Percentiles rank a stretch among this genome's conserved stretches.
Evolutionary conservation across 2,113 vertebrate genomes (phyloP).

Genomic region (Stigmatopora nigra): DNA sequence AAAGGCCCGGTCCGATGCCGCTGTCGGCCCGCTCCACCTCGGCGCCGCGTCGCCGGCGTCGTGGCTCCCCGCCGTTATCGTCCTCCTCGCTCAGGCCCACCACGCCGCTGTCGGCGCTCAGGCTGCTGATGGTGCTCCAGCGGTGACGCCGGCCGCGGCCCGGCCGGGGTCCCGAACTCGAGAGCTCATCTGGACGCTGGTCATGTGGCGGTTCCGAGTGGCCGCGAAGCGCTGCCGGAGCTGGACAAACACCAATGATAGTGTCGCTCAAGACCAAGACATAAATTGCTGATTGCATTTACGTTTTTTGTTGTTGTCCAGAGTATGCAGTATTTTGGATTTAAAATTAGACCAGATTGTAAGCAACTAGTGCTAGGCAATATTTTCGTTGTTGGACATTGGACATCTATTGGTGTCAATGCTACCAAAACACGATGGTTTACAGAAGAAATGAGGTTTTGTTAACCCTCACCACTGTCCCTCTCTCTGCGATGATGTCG

Average conservation of each 20-base stretch:
- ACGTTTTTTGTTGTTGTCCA: too few relatives aligned
- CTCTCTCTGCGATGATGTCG: constrained; percentile 75
- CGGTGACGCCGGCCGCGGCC: constrained; percentile 67
- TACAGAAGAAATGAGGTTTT: background rate
- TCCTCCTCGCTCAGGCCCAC: constrained; percentile 75
- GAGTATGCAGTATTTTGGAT: too few relatives aligned
- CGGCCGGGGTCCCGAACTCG: constrained; percentile 16
- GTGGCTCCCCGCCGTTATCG: constrained; percentile 53
- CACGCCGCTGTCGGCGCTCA: constrained; percentile 85
- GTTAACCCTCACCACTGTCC: constrained; percentile 62
- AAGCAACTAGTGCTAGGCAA: too few relatives aligned
- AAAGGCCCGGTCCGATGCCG: constrained; percentile 77
- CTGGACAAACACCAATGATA: constrained; percentile 35
- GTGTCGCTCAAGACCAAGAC: background rate
- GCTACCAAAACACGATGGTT: background rate
- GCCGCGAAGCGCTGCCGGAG: constrained; percentile 56
- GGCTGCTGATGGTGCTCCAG: constrained; percentile 86
- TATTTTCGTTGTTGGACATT: too few relatives aligned
- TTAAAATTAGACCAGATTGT: too few relatives aligned
- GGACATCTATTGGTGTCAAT: too few relatives aligned
- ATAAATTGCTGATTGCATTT: too few relatives aligned
- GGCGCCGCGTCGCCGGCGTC: constrained; percentile 42
- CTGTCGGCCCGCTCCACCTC: constrained; percentile 84
- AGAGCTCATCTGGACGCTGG: constrained; percentile 45
- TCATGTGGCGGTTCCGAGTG: constrained; percentile 67